phyloP scores from a whole-genome alignment of 1,140 invertebrate species.

The Geopemphigus sp. region DNA sequence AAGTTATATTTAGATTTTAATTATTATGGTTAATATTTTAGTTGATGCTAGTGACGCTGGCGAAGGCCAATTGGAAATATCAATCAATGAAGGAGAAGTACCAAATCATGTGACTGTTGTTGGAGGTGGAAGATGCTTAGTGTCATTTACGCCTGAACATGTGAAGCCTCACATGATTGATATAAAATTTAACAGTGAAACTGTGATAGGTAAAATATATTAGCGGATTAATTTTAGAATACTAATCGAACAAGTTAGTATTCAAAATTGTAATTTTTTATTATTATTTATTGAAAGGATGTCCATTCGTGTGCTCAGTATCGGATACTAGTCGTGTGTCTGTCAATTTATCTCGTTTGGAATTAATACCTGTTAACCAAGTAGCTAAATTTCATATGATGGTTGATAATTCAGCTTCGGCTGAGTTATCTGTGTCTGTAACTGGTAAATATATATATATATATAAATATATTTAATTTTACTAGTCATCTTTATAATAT shows the following conservation, averaged over 20 bases:
- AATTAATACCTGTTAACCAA: constrained; percentile 84
- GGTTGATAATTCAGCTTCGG: constrained; percentile 69
- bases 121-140: constrained; percentile 87
- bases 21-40: constrained; percentile 57
- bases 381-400: constrained; percentile 84
- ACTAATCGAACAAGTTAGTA: neutral
- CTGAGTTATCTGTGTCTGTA: constrained; percentile 84
- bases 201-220: constrained; percentile 69
- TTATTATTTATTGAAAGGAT: constrained; percentile 59
- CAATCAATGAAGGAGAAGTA: constrained; percentile 96
- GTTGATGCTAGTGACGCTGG: constrained; percentile 94
- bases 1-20: neutral
- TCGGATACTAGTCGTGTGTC: constrained; percentile 77
- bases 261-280: neutral
- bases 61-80: constrained; percentile 95
- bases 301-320: constrained; percentile 82
- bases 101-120: constrained; percentile 96
- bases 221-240: neutral
- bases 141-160: constrained; percentile 92
- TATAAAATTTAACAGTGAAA: constrained; percentile 97
- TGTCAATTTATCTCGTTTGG: constrained; percentile 74
- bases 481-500: neutral
- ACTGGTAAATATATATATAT: constrained; percentile 60
- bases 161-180: constrained; percentile 91
- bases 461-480: neutral